phyloP scores from a whole-genome alignment of 64 coral and sea anemone genomes.

The Anthopleura sola region DNA sequence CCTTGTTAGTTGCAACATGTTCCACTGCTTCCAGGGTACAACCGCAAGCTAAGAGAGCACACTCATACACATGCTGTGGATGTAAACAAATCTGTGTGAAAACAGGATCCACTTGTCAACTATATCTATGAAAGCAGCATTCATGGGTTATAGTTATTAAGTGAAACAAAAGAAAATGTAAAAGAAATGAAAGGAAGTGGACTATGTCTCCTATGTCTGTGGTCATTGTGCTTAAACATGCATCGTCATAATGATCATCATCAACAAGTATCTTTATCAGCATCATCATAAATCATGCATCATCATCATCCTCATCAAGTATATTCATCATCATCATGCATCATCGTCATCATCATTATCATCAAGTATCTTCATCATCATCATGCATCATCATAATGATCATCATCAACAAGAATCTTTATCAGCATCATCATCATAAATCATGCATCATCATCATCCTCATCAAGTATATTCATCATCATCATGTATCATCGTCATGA shows the following conservation, averaged over 20 bases:
- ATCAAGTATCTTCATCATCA: too few species aligned
- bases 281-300: neutral
- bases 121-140: too few species aligned
- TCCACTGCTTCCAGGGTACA: conserved; percentile 24
- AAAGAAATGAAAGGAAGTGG: neutral
- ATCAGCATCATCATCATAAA: too few species aligned
- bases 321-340: neutral
- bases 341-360: too few species aligned
- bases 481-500: too few species aligned
- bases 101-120: too few species aligned
- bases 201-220: neutral
- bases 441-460: too few species aligned
- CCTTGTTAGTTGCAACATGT: conserved; percentile 33
- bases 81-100: too few species aligned
- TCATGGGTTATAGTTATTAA: neutral
- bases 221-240: too few species aligned
- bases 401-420: neutral
- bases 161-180: neutral
- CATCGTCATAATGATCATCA: neutral
- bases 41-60: conserved; percentile 18
- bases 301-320: too few species aligned
- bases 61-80: conserved; percentile 12
- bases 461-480: too few species aligned
- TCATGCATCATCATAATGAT: neutral
- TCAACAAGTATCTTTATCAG: too few species aligned